phyloP scores from a whole-genome alignment of 2,797 vertebrate genomes.

The Sparus aurata region DNA sequence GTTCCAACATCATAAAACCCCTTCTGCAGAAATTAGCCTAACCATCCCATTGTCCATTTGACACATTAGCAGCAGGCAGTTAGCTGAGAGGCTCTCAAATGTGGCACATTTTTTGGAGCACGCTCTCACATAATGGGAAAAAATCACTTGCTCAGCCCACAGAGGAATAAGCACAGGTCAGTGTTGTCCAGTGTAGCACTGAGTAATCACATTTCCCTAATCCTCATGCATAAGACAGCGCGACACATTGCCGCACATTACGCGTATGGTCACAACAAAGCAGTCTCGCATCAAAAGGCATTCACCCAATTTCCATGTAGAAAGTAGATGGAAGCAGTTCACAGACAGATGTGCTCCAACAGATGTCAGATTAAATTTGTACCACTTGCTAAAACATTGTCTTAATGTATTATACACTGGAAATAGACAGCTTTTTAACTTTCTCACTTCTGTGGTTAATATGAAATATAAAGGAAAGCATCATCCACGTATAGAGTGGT shows the following conservation, averaged over 20 bases:
- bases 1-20: constrained; percentile 53
- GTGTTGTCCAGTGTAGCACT: constrained; percentile 40
- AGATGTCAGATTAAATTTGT: background rate
- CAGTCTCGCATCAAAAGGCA: background rate
- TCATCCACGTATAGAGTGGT: too few relatives aligned
- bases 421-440: too few relatives aligned
- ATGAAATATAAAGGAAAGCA: too few relatives aligned
- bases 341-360: background rate
- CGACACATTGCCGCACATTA: constrained; percentile 35
- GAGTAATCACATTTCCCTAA: constrained; percentile 60
- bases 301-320: constrained; percentile 6
- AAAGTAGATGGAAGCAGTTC: background rate
- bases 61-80: constrained; percentile 68
- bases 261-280: constrained; percentile 15
- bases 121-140: constrained; percentile 51
- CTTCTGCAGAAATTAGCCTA: constrained; percentile 63
- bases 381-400: too few relatives aligned
- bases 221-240: constrained; percentile 18
- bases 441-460: too few relatives aligned
- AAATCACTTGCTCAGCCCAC: constrained; percentile 59
- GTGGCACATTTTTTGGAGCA: constrained; percentile 54
- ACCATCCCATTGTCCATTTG: constrained; percentile 67
- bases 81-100: constrained; percentile 59
- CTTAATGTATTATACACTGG: too few relatives aligned
- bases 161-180: constrained; percentile 52